A percentile compares a stretch with the other conserved stretches of the same genome.
These are phyloP conservation scores for Osmoderma eremita DNA, from an alignment of 2,888 invertebrate genomes.

Conservation along the genomic window DNA sequence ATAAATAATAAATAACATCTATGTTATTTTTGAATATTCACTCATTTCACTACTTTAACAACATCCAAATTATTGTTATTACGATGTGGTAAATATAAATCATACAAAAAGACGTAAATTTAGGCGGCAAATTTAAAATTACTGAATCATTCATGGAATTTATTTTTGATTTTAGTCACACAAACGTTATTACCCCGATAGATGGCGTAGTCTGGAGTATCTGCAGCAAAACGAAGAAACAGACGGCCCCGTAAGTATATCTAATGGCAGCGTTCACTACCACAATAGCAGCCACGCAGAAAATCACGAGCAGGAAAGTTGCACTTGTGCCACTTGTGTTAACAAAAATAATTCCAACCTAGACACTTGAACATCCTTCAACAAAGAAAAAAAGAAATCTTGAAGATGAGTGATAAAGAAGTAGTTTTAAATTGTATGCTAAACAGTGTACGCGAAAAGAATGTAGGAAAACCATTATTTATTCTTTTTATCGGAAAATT, in stretches of 20 bases:
- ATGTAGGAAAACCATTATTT: too few species aligned
- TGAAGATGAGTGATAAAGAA: too few species aligned
- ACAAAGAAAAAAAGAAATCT: too few species aligned
- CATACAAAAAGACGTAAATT: neutral
- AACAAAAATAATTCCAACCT: neutral
- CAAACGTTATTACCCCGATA: conserved; percentile 11
- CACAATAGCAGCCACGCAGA: neutral
- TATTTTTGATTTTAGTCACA: conserved; percentile 3
- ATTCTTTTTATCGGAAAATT: too few species aligned
- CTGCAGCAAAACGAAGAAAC: conserved; percentile 6
- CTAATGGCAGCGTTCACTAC: conserved; percentile 5
- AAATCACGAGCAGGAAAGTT: conserved; percentile 3
- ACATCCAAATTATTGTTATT: too few species aligned
- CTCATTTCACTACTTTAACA: too few species aligned
- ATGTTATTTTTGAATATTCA: too few species aligned
- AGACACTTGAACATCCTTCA: conserved; percentile 4
- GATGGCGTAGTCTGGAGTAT: neutral
- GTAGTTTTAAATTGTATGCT: too few species aligned
- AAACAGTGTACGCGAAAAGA: too few species aligned
- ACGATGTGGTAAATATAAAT: too few species aligned
- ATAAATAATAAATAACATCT: too few species aligned
- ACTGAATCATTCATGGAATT: too few species aligned
- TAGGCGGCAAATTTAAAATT: neutral
- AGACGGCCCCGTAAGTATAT: neutral
- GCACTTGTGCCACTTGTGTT: neutral